Percentiles rank a stretch among this genome's conserved stretches.
Conservation (phyloP, 1,140 invertebrate genomes). For the Zaprionus ghesquierei region DNA sequence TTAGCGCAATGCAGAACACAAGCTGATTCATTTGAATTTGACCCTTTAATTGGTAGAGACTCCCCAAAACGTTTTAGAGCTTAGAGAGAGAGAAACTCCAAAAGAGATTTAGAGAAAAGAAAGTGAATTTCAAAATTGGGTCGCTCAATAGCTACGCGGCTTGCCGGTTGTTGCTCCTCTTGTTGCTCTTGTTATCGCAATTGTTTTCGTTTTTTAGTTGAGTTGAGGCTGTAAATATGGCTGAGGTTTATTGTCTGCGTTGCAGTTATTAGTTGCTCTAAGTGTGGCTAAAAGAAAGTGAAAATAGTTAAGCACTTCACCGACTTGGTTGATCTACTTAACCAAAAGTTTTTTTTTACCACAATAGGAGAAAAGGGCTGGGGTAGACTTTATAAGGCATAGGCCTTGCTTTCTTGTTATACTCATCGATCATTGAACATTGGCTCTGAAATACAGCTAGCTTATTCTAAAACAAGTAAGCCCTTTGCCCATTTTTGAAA, state of each 20-base stretch:
- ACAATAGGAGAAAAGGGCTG: too few species aligned
- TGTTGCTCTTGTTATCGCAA: background rate
- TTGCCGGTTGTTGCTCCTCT: background rate
- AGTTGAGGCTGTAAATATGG: slow-evolving; percentile 52
- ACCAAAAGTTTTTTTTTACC: too few species aligned
- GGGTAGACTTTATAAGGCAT: too few species aligned
- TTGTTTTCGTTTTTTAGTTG: slow-evolving; percentile 20
- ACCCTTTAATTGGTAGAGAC: slow-evolving; percentile 64
- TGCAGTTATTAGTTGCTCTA: slow-evolving; percentile 11
- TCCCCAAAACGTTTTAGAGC: background rate
- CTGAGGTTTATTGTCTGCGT: slow-evolving; percentile 34
- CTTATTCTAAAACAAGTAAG: too few species aligned
- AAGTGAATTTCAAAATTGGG: slow-evolving; percentile 75
- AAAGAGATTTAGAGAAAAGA: slow-evolving; percentile 44
- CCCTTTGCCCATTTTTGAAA: too few species aligned
- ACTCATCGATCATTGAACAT: too few species aligned
- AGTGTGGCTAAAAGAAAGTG: slow-evolving; percentile 31
- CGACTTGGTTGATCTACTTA: background rate
- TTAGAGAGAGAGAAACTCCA: slow-evolving; percentile 45
- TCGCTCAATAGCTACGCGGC: slow-evolving; percentile 27
- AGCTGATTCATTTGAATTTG: slow-evolving; percentile 70
- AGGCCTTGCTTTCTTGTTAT: too few species aligned
- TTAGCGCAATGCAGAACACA: slow-evolving; percentile 8
- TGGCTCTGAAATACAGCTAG: too few species aligned
- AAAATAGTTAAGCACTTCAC: slow-evolving; percentile 17